Evolutionary conservation across 2,888 invertebrate species (phyloP).

Genomic region (Venustoraphidia nigricollis): DNA sequence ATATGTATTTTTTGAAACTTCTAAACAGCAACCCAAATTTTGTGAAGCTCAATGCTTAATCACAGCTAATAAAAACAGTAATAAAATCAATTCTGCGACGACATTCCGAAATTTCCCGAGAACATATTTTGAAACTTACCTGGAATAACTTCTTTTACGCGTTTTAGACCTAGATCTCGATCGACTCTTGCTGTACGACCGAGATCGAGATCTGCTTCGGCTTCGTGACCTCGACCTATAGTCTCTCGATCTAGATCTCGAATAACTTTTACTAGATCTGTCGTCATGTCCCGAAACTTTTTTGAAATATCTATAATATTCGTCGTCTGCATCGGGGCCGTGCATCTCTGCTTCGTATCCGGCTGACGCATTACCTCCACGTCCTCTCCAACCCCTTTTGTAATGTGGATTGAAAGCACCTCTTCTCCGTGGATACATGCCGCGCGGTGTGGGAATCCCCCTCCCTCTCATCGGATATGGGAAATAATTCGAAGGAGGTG

Average conservation of each 20-base stretch:
- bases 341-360: background rate
- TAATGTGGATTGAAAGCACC: slow-evolving; percentile 23
- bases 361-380: slow-evolving; percentile 12
- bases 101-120: no score
- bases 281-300: slow-evolving; percentile 38
- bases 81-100: no score
- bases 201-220: slow-evolving; percentile 14
- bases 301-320: slow-evolving; percentile 42
- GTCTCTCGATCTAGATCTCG: slow-evolving; percentile 16
- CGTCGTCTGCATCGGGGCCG: slow-evolving; percentile 22
- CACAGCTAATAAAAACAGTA: no score
- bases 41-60: no score
- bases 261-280: slow-evolving; percentile 30
- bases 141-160: background rate
- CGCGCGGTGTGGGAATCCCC: slow-evolving; percentile 13
- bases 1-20: no score
- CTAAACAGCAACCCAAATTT: no score
- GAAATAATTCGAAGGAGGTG: slow-evolving; percentile 14
- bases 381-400: slow-evolving; percentile 18
- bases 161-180: slow-evolving; percentile 10
- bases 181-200: slow-evolving; percentile 16
- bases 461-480: slow-evolving; percentile 18
- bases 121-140: no score
- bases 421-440: slow-evolving; percentile 17
- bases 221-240: slow-evolving; percentile 22